Percentiles rank a stretch among this genome's conserved stretches.
Evolutionary conservation across 2,113 vertebrate genomes (phyloP).

Genomic region (Montifringilla adamsi): DNA sequence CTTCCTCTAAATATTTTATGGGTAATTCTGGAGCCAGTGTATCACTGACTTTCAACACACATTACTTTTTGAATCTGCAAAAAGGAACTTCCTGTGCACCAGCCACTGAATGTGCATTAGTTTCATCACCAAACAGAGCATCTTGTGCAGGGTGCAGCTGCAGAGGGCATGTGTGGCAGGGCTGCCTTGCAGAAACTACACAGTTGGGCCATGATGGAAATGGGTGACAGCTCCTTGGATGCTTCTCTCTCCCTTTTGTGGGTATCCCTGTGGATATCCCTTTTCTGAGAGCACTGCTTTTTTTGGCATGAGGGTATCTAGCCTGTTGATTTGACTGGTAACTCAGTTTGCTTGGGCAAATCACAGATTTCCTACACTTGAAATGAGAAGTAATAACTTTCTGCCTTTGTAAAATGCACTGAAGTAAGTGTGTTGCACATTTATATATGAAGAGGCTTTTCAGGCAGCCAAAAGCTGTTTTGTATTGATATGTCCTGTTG

Average conservation of each 20-base stretch:
- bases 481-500: constrained; percentile 30
- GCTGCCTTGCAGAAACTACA: not conserved
- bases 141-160: not conserved
- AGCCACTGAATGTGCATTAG: not conserved
- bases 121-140: not conserved
- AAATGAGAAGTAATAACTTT: constrained; percentile 27
- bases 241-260: not conserved
- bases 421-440: constrained; percentile 16
- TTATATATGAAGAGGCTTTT: not conserved
- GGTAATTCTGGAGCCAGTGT: not conserved
- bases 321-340: not conserved
- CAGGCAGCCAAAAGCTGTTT: constrained; percentile 31
- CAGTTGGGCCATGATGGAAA: accelerated
- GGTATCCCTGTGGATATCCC: not conserved
- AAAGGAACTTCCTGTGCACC: not conserved
- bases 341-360: not conserved
- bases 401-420: constrained; percentile 21
- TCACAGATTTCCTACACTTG: not conserved
- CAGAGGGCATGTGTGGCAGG: not conserved
- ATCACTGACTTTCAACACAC: not conserved
- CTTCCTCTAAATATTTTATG: not conserved
- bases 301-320: not conserved
- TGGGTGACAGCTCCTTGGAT: not conserved
- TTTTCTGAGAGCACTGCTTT: not conserved
- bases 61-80: not conserved